These are phyloP conservation scores for Dascyllus trimaculatus DNA, from an alignment of 2,113 vertebrate genomes.

Conservation along the genomic window DNA sequence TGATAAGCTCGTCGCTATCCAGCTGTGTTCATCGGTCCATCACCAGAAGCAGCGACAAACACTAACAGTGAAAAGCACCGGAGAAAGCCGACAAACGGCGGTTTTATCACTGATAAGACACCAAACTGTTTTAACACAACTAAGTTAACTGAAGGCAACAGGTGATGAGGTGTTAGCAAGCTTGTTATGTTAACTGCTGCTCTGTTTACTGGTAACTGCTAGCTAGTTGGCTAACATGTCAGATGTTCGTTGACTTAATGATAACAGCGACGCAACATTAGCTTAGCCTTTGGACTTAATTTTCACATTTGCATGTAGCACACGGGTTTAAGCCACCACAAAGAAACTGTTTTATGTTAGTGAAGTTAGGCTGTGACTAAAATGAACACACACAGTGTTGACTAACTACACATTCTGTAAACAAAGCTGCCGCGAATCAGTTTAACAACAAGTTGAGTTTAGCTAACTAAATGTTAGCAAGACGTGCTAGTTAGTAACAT, in stretches of 20 bases:
- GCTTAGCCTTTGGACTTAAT: constrained; percentile 1
- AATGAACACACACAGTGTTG: not conserved
- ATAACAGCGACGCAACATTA: constrained; percentile 14
- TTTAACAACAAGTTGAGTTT: not conserved
- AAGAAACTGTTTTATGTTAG: not conserved
- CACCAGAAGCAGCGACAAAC: constrained; percentile 2
- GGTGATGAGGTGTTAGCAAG: not conserved
- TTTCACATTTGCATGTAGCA: not conserved
- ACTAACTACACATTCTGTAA: no score
- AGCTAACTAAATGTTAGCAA: constrained; percentile 9
- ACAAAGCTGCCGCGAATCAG: constrained; percentile 2
- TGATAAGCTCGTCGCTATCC: constrained; percentile 34
- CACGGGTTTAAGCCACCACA: not conserved
- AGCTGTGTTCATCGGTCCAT: constrained; percentile 61
- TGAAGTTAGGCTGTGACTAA: not conserved
- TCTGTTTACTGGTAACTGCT: constrained; percentile 26
- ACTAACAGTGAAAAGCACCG: not conserved
- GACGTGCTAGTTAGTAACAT: not conserved
- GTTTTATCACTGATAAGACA: not conserved
- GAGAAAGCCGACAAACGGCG: not conserved
- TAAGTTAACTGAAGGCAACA: constrained; percentile 4
- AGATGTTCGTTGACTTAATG: constrained; percentile 18
- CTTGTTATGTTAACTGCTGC: not conserved
- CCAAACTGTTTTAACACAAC: not conserved
- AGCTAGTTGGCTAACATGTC: constrained; percentile 59